Evolutionary conservation across 2,113 vertebrate species (phyloP), one percentile per base, ranked within the genome.

Genomic region (Epinephelus moara): DNA sequence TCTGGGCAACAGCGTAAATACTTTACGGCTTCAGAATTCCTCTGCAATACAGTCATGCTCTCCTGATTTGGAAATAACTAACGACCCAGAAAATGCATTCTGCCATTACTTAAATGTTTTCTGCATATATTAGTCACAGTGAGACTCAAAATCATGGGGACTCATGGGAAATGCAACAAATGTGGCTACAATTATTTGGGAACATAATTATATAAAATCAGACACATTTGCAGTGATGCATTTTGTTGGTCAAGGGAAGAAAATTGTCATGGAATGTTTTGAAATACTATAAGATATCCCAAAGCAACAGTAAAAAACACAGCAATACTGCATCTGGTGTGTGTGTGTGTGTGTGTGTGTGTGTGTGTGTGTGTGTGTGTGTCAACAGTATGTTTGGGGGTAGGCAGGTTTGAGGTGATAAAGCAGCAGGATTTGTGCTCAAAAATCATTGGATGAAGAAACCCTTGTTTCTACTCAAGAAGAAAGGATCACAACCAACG

Each of bases 341-440:
- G 62, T 80, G 37, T 75, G 40, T 25, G 50, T 37, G 19, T 70
- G 56, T 64, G 13, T 53, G 18, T 77, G 37, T 62, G 57, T 82
- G 53, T 78, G 70, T 45, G 59, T 14, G 27, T 40, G 49, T 30
- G 30, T 30, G 30, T 30, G 30, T 30, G 30, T 30, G 30, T 30
- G 37, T 60, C 18, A 14, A 53, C 59, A 70, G 23, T 30, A 19
- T 37, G 40, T 72, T 69, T 78, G 25, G 60, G 15, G 18, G 25
- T 63, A n/a, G 6, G 71, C 53, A 67, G 13, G 63, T 60, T 70
- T n/a, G 55, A 66, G 64, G 72, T 82, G 76, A 81, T n/a, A 30
- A 88, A 90, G 89, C 85, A 92, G 83, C 91, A 89, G 75, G 75
- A 80, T 83, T 76, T 76, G 87, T 80, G 80, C 59, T 80, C 70